phyloP scores from a whole-genome alignment of 2,888 invertebrate genomes.

The Himalopsyche anomala region DNA sequence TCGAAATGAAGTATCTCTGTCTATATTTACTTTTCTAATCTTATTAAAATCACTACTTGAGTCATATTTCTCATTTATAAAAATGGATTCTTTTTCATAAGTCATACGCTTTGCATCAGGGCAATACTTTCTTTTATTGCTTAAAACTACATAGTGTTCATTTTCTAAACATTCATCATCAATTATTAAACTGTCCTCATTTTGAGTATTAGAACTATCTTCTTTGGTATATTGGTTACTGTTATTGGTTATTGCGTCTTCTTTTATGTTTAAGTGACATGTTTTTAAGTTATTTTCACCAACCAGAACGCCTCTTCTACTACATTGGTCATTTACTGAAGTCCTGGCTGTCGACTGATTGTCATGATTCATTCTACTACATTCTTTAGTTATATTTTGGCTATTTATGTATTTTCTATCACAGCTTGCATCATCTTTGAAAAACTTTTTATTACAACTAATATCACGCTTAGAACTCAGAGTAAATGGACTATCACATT shows the following conservation, averaged over 20 bases:
- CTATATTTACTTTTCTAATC: not conserved
- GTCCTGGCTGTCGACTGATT: not conserved
- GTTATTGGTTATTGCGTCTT: not conserved
- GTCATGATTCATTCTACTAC: not conserved
- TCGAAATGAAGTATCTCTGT: not conserved
- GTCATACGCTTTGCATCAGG: not conserved
- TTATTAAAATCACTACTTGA: not conserved
- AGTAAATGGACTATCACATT: conserved; percentile 24
- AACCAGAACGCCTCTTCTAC: not conserved
- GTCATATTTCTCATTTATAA: not conserved
- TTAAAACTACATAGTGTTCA: not conserved
- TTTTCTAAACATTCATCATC: not conserved
- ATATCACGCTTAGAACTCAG: conserved; percentile 46
- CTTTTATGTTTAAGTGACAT: not conserved
- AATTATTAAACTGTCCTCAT: not conserved
- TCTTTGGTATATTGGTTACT: not conserved
- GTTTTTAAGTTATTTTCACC: not conserved
- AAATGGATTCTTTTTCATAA: not conserved
- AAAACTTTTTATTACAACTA: conserved; percentile 46
- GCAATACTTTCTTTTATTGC: conserved; percentile 49
- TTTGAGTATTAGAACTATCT: not conserved
- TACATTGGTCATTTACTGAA: not conserved
- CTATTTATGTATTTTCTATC: conserved; percentile 35
- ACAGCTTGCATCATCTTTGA: conserved; percentile 52
- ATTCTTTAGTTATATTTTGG: not conserved